Evolutionary conservation across 2,888 invertebrate species (phyloP).

Genomic region (Coelopa pilipes): DNA sequence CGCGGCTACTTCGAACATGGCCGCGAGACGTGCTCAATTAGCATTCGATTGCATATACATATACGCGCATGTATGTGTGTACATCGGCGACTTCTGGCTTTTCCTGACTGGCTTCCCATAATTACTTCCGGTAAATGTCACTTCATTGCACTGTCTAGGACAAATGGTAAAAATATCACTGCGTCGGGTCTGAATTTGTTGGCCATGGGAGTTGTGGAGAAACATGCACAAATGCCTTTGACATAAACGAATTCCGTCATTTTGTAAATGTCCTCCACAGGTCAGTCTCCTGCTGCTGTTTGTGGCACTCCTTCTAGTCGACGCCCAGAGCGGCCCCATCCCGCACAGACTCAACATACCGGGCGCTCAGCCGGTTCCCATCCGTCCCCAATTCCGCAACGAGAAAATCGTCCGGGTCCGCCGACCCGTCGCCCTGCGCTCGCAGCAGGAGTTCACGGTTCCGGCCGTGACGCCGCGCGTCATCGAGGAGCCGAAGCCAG

Average conservation of each 20-base stretch:
- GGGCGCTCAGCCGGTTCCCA: constrained; percentile 70
- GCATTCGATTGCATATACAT: not conserved
- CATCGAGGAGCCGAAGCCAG: constrained; percentile 71
- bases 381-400: constrained; percentile 56
- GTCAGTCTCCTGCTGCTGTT: constrained; percentile 25
- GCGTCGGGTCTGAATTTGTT: not conserved
- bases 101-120: constrained; percentile 22
- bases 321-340: constrained; percentile 64
- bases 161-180: not conserved
- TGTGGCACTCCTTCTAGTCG: constrained; percentile 45
- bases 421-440: constrained; percentile 67
- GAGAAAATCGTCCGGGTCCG: constrained; percentile 61
- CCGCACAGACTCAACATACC: constrained; percentile 77
- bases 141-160: constrained; percentile 34
- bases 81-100: constrained; percentile 10
- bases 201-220: no score
- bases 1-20: not conserved
- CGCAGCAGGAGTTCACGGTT: constrained; percentile 68
- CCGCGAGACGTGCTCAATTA: not conserved
- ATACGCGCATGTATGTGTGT: no score
- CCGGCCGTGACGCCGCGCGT: constrained; percentile 64
- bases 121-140: constrained; percentile 31
- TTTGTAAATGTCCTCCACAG: constrained; percentile 40
- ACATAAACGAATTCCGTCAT: not conserved
- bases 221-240: no score